phyloP scores from a whole-genome alignment of 2,113 vertebrate species.

The Rissa tridactyla region DNA sequence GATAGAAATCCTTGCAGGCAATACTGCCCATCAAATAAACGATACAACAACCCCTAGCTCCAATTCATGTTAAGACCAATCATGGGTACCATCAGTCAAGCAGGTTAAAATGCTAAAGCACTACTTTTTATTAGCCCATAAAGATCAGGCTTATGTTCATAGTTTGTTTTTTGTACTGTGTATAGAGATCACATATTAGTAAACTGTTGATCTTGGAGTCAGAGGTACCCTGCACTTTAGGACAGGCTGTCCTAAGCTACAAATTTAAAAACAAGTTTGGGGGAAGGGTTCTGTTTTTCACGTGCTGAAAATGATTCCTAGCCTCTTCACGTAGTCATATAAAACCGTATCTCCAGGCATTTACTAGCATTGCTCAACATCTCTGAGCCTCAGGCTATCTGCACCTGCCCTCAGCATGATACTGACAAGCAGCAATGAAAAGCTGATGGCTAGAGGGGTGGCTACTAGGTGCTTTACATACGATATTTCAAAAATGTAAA shows the following conservation, averaged over 20 bases:
- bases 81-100: neutral
- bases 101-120: neutral
- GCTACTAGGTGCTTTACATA: neutral
- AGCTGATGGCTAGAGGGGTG: neutral
- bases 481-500: neutral
- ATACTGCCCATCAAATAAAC: neutral
- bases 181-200: neutral
- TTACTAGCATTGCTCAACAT: neutral
- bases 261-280: neutral
- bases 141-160: neutral
- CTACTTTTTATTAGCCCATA: neutral
- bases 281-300: neutral
- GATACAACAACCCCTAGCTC: accelerated
- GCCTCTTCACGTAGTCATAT: neutral
- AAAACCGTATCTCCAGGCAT: neutral
- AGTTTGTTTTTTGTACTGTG: neutral
- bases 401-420: slow-evolving; percentile 39
- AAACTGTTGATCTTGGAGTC: neutral
- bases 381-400: neutral
- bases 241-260: neutral
- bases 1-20: neutral
- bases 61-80: neutral
- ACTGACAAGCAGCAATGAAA: slow-evolving; percentile 26
- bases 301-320: neutral
- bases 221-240: neutral